A percentile compares a stretch with the other conserved stretches of the same genome.
phyloP scores from a whole-genome alignment of 2,797 vertebrate genomes.

The Naso thynnoides region DNA sequence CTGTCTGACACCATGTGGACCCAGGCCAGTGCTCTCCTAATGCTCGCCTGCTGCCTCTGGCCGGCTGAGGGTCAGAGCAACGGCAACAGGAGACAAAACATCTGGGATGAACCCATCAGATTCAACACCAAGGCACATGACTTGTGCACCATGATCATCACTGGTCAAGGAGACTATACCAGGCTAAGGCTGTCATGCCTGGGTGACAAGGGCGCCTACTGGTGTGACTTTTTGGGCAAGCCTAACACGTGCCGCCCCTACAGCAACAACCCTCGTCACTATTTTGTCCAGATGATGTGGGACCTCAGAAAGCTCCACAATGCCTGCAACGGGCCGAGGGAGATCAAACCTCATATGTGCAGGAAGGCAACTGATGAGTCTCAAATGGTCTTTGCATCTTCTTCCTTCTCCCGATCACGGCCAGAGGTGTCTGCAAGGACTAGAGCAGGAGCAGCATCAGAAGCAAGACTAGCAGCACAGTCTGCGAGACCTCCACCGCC shows the following conservation, averaged over 20 bases:
- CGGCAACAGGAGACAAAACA: slow-evolving; percentile 60
- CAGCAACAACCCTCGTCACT: slow-evolving; percentile 85
- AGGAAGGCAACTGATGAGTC: slow-evolving; percentile 81
- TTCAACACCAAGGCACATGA: slow-evolving; percentile 87
- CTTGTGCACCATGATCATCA: slow-evolving; percentile 81
- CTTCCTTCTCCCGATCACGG: slow-evolving; percentile 60
- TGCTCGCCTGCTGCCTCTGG: slow-evolving; percentile 78
- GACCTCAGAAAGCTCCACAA: slow-evolving; percentile 83
- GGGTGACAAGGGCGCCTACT: slow-evolving; percentile 77
- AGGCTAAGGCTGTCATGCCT: slow-evolving; percentile 83
- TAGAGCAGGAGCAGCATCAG: slow-evolving; percentile 3
- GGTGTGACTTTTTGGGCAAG: slow-evolving; percentile 88
- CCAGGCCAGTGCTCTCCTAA: slow-evolving; percentile 65
- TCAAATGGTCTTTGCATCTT: slow-evolving; percentile 81
- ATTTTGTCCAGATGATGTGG: slow-evolving; percentile 86
- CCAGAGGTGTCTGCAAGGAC: not conserved
- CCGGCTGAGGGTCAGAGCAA: slow-evolving; percentile 71
- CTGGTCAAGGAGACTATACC: slow-evolving; percentile 76
- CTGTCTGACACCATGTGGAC: slow-evolving; percentile 82
- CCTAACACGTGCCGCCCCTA: slow-evolving; percentile 84
- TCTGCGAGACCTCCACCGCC: slow-evolving; percentile 25
- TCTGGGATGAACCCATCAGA: slow-evolving; percentile 81
- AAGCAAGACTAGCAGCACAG: too few species aligned
- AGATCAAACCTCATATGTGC: slow-evolving; percentile 86
- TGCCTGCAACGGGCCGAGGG: slow-evolving; percentile 78